phyloP scores from a whole-genome alignment of 2,797 vertebrate genomes.

The Allobates femoralis region DNA sequence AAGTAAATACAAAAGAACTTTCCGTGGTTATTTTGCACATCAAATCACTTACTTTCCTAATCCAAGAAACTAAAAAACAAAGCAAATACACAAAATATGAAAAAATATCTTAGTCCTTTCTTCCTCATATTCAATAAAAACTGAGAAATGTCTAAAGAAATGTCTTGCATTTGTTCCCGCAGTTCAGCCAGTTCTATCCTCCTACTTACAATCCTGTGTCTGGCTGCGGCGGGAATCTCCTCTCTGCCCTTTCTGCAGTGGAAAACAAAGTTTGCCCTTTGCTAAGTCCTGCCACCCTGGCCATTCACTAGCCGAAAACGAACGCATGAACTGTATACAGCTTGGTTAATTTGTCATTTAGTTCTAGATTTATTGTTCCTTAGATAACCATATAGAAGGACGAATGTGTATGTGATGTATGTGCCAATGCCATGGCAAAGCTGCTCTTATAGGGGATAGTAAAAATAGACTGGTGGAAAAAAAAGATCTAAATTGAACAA shows the following conservation, averaged over 20 bases:
- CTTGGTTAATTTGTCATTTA: too few relatives aligned
- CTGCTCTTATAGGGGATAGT: neutral
- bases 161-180: too few relatives aligned
- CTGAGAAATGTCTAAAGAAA: neutral
- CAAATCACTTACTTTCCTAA: neutral
- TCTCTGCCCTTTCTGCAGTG: neutral
- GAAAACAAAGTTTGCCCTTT: too few relatives aligned
- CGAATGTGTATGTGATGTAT: neutral
- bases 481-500: neutral
- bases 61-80: neutral
- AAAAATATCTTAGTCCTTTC: neutral
- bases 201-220: neutral
- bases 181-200: neutral
- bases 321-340: too few relatives aligned
- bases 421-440: neutral
- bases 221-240: neutral
- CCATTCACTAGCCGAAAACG: too few relatives aligned
- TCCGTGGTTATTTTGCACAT: neutral
- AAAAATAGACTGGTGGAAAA: neutral
- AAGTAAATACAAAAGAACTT: neutral
- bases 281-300: too few relatives aligned
- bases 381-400: neutral
- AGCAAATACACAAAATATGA: neutral
- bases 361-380: neutral
- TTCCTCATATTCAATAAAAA: neutral